Evolutionary conservation across 2,113 vertebrate species (phyloP).

Genomic region (Aix galericulata): DNA sequence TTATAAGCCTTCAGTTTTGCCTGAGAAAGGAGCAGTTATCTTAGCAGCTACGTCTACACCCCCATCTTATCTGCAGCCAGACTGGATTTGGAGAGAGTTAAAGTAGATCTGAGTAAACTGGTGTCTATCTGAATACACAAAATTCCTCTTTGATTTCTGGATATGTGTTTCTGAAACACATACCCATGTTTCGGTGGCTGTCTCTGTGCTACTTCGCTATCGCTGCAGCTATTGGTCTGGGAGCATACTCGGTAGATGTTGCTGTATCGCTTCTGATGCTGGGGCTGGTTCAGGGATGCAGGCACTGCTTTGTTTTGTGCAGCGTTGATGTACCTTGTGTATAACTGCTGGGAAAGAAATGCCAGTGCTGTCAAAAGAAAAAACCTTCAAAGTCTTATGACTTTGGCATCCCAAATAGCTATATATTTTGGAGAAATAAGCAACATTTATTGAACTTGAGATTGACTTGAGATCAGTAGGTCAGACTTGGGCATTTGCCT

Average conservation of each 20-base stretch:
- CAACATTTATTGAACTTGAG: background rate
- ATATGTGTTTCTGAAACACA: background rate
- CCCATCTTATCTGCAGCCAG: background rate
- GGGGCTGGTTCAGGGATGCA: background rate
- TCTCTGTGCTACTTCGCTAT: background rate
- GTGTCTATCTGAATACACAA: background rate
- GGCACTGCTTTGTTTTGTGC: background rate
- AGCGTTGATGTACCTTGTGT: accelerated
- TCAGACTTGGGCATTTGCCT: background rate
- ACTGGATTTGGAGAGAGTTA: background rate
- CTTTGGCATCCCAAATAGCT: background rate
- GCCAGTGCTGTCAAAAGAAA: background rate
- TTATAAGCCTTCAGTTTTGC: background rate
- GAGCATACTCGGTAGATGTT: background rate
- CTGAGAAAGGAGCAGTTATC: background rate
- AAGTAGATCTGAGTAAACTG: background rate
- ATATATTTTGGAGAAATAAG: background rate
- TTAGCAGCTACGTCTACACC: background rate
- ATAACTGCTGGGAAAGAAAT: background rate
- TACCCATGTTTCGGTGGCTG: background rate
- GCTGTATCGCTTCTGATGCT: background rate
- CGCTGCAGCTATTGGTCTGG: background rate
- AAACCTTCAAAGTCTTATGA: background rate
- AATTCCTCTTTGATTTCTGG: background rate
- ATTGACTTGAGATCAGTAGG: background rate